Base-by-base conservation (phyloP, 2,888 invertebrate genomes). In the Phalera bucephala region DNA sequence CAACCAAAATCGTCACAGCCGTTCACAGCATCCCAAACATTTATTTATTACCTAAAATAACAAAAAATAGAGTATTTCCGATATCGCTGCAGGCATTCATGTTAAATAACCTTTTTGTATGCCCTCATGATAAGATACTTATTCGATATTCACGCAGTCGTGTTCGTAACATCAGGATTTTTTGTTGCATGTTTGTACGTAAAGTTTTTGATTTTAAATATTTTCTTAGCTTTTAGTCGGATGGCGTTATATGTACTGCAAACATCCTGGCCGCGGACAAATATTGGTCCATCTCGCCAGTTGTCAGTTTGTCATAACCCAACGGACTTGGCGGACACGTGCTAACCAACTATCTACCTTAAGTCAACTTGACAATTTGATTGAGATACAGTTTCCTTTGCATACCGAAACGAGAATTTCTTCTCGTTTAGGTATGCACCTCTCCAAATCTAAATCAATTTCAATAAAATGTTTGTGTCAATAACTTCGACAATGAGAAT, bases 221-320 rank as follows among this genome's bases (percentile, higher is more conserved):
- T 85, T 84, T 77, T 70, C 72, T 78, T 72, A 70, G 67, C 77
- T 83, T 80, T 86, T 82, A 83, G 81, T 62, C 59, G 60, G 72
- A 68, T 66, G 54, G 64, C 69, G 74, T 76, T 79, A 80, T 78
- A 64, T 64, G 71, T 57, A 63, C 52, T 45, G 70, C 79, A 87
- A 88, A 88, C 88, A 88, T 88, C 88, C 88, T 87, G 87, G 62
- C 72, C 56, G 41, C 47, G 42, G 58, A 56, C 80, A 86, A 88
- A 88, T 82, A 88, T 87, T 84, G 69, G 69, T 58, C 64, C 64
- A 71, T 69, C 70, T 65, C 60, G 57, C 64, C 72, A 55, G 54
- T 59, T 70, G 65, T 64, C 70, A 65, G 63, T 53, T 42, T 62
- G 63, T 64, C 58, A 53, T 47, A 47, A 41, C 26, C 45, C 55